Evolutionary conservation across 2,797 vertebrate genomes (phyloP).

Genomic region (Echeneis naucrates): DNA sequence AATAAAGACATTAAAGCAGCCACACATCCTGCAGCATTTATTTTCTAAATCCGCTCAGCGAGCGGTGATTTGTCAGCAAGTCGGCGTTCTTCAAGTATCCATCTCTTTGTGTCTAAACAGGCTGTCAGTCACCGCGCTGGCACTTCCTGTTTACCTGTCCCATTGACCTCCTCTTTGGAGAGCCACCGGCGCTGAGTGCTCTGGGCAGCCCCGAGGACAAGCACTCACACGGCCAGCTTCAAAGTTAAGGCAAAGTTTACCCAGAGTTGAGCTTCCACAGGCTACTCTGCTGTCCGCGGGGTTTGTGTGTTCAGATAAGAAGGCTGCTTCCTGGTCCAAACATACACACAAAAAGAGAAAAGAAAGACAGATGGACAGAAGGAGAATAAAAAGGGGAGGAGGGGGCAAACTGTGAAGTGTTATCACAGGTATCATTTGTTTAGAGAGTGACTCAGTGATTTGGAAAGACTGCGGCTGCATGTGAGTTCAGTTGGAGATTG

Average conservation of each 20-base stretch:
- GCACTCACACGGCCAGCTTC: slow-evolving; percentile 77
- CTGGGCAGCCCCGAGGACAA: slow-evolving; percentile 71
- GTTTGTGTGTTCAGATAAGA: slow-evolving; percentile 79
- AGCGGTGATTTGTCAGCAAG: slow-evolving; percentile 71
- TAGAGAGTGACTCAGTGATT: slow-evolving; percentile 67
- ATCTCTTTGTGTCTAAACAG: slow-evolving; percentile 83
- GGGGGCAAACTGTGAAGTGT: slow-evolving; percentile 60
- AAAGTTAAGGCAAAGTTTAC: slow-evolving; percentile 85
- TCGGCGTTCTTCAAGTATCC: slow-evolving; percentile 69
- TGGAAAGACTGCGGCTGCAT: slow-evolving; percentile 49
- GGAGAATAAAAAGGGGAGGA: slow-evolving; percentile 10
- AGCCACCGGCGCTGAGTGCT: slow-evolving; percentile 73
- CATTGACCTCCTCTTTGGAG: slow-evolving; percentile 79
- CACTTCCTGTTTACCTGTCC: slow-evolving; percentile 85
- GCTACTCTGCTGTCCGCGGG: slow-evolving; percentile 69
- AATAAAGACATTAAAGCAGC: slow-evolving; percentile 14
- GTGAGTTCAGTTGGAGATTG: slow-evolving; percentile 57
- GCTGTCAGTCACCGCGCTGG: slow-evolving; percentile 74
- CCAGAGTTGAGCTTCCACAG: slow-evolving; percentile 83
- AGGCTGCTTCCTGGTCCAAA: slow-evolving; percentile 76
- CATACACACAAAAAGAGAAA: slow-evolving; percentile 72
- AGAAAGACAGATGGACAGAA: slow-evolving; percentile 40
- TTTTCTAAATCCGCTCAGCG: slow-evolving; percentile 43
- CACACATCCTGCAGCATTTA: slow-evolving; percentile 50
- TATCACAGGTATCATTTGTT: slow-evolving; percentile 74